Evolutionary conservation across 2,797 vertebrate genomes (phyloP).

Genomic region (Eurystomus glaucurus): DNA sequence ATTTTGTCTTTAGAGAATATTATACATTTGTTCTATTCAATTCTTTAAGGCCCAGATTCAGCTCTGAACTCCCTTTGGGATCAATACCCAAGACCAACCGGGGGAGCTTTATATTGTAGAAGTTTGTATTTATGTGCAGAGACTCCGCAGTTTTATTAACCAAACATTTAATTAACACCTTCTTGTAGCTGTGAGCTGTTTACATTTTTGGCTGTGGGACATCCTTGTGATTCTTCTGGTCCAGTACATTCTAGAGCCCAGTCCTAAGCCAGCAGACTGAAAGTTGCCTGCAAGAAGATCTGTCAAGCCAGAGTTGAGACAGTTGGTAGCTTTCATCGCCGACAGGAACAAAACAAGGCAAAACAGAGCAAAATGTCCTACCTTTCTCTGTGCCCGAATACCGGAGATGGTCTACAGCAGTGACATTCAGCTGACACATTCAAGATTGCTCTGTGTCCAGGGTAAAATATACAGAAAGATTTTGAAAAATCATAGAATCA

Average conservation of each 20-base stretch:
- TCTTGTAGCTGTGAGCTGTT: neutral
- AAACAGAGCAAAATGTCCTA: neutral
- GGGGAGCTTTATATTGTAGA: neutral
- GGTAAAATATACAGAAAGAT: neutral
- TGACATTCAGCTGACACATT: neutral
- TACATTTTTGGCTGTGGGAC: neutral
- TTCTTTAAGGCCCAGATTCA: slow-evolving; percentile 21
- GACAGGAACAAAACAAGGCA: neutral
- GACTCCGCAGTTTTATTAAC: neutral
- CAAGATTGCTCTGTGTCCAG: neutral
- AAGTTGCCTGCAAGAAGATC: neutral
- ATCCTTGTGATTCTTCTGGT: neutral
- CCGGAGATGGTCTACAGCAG: neutral
- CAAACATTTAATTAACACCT: neutral
- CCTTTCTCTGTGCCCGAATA: neutral
- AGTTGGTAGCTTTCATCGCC: neutral
- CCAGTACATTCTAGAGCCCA: neutral
- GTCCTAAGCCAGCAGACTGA: neutral
- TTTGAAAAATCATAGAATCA: neutral
- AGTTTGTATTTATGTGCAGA: neutral
- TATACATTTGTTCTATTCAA: slow-evolving; percentile 10
- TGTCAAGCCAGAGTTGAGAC: neutral
- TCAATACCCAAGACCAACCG: neutral
- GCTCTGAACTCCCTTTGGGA: neutral
- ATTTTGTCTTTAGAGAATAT: slow-evolving; percentile 8